Percentiles rank a stretch among this genome's conserved stretches.
phyloP scores from a whole-genome alignment of 2,888 invertebrate genomes.

The Deroplatys truncata region DNA sequence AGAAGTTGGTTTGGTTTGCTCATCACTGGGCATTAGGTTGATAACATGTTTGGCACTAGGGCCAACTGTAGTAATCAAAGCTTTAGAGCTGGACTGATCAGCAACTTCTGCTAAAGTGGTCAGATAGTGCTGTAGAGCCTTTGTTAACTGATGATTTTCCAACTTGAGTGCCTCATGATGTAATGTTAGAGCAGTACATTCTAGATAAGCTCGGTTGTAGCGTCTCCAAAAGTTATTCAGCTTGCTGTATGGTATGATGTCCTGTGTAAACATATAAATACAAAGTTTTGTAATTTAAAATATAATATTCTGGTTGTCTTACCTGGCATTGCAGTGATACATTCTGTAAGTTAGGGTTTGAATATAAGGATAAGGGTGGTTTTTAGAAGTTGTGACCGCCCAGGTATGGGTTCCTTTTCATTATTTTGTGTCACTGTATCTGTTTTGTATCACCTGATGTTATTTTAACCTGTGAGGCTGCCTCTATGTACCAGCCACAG shows the following conservation, averaged over 20 bases:
- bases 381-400: too few species aligned
- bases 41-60: background rate
- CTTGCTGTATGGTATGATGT: conserved; percentile 39
- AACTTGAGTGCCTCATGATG: conserved; percentile 44
- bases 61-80: background rate
- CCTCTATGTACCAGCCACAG: too few species aligned
- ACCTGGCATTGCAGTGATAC: too few species aligned
- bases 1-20: background rate
- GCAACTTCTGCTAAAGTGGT: conserved; percentile 44
- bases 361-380: background rate
- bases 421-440: too few species aligned
- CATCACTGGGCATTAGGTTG: conserved; percentile 39
- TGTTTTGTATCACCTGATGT: too few species aligned
- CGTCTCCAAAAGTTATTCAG: conserved; percentile 68
- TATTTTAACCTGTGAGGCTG: too few species aligned
- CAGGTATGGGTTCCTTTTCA: too few species aligned
- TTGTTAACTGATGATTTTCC: conserved; percentile 62
- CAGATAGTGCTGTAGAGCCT: conserved; percentile 58
- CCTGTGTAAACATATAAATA: background rate
- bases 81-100: background rate
- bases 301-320: too few species aligned
- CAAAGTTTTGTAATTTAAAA: background rate
- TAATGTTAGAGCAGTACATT: conserved; percentile 49
- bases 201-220: conserved; percentile 54
- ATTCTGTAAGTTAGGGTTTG: background rate